Conservation (phyloP, 2,797 vertebrate genomes). For the Gorsachius magnificus region DNA sequence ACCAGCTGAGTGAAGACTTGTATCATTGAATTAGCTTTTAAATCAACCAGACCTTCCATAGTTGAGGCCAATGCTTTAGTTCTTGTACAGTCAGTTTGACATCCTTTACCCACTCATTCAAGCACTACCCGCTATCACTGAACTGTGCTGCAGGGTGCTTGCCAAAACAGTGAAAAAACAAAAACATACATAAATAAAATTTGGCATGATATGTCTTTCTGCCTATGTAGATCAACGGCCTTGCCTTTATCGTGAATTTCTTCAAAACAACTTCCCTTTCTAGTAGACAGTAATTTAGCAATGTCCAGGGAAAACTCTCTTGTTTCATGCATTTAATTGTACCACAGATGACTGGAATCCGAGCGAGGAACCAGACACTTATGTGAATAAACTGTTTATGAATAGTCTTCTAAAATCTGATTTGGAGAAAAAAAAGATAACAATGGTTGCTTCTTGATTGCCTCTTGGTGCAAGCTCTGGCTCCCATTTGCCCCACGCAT, state of each 20-base stretch:
- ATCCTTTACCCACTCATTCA: slow-evolving; percentile 57
- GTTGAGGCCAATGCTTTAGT: slow-evolving; percentile 24
- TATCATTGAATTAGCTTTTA: slow-evolving; percentile 71
- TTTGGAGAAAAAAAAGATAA: background rate
- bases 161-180: slow-evolving; percentile 48
- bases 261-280: slow-evolving; percentile 18
- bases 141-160: slow-evolving; percentile 61
- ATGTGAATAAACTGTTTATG: background rate
- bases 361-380: background rate
- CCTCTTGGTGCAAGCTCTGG: background rate
- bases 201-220: slow-evolving; percentile 28
- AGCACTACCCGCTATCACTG: slow-evolving; percentile 54
- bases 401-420: background rate
- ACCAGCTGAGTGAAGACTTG: slow-evolving; percentile 61
- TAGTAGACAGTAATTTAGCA: background rate
- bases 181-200: slow-evolving; percentile 27
- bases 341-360: background rate
- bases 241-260: background rate
- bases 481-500: fast-evolving
- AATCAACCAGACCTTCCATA: slow-evolving; percentile 43
- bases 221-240: slow-evolving; percentile 31
- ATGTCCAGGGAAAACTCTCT: background rate
- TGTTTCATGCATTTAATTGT: slow-evolving; percentile 16
- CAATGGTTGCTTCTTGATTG: background rate
- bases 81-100: slow-evolving; percentile 53